Percentiles rank a stretch among this genome's conserved stretches.
phyloP scores from a whole-genome alignment of 2,888 invertebrate genomes.

The Zonitis immaculata region DNA sequence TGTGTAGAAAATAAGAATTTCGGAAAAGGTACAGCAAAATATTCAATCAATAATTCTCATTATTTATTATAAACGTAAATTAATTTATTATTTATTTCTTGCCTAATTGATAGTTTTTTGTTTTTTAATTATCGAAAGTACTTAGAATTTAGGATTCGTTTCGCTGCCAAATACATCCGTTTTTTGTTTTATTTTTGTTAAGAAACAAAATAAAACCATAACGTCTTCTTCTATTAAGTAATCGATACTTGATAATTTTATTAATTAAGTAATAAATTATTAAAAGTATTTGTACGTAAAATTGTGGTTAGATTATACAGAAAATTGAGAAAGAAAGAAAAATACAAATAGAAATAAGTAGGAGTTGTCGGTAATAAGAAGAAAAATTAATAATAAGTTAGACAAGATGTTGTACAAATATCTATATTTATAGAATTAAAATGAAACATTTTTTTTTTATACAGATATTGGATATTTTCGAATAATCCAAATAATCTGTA shows the following conservation, averaged over 20 bases:
- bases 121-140: constrained; percentile 18
- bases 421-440: background rate
- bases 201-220: constrained; percentile 11
- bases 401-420: constrained; percentile 7
- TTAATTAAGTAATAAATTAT: background rate
- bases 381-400: background rate
- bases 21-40: background rate
- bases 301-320: background rate
- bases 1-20: background rate
- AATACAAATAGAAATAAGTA: too few relatives aligned
- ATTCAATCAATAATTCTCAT: background rate
- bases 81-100: constrained; percentile 8
- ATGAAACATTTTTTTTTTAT: background rate
- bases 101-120: constrained; percentile 16
- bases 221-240: constrained; percentile 14
- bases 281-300: background rate
- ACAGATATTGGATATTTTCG: background rate
- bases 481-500: background rate
- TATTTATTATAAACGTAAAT: constrained; percentile 1
- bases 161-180: constrained; percentile 27
- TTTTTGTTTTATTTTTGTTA: constrained; percentile 7
- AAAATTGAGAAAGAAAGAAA: constrained; percentile 1
- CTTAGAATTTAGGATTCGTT: constrained; percentile 23
- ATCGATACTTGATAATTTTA: background rate
- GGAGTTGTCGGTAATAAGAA: background rate